Evolutionary conservation across 2,888 invertebrate genomes (phyloP), one percentile per base, ranked within the genome.

Genomic region (Drosophila testacea): DNA sequence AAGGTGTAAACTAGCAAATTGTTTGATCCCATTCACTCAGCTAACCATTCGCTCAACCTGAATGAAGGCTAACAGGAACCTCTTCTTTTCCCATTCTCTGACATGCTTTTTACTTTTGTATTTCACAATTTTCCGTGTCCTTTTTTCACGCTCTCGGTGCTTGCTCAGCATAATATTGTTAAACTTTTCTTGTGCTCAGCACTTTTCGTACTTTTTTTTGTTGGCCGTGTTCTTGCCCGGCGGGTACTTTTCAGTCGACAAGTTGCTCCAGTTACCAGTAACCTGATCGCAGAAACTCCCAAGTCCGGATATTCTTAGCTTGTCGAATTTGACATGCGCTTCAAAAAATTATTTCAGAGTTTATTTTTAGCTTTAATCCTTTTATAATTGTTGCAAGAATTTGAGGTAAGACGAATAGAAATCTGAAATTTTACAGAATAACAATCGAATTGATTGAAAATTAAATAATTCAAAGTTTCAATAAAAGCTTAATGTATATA

Each of bases 1-100:
- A 81, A 83, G 89, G 83, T 83, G 83, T 83, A 83, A 83, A 89
- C 89, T 89, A 83, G 89, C 84, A 87, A 83, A 83, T 89, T 83
- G 88, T 89, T 83, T 83, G 83, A 83, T 89, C 89, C 89, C 81
- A 83, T 88, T 83, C 70, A 88, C 61, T 65, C 77, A 67, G 68
- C 69, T 48, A 50, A 63, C 56, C 56, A 63, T 63, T 61, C 46
- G 36, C 77, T 50, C 44, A 56, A 38, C 78, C 62, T 62, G 39
- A 67, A 50, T 63, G 27, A 57, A 47, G 54, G 39, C 48, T 55
- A 47, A 36, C 54, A 48, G 48, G 41, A 44, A 55, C 42, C 11
- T 41, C 22, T n/a, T n/a, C 16, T 22, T 42, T 11, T 22, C n/a
- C 42, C 38, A n/a, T 46, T 13, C 44, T 36, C 36, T 38, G 47